Conservation (phyloP, 2,113 vertebrate genomes). For the Trinectes maculatus region DNA sequence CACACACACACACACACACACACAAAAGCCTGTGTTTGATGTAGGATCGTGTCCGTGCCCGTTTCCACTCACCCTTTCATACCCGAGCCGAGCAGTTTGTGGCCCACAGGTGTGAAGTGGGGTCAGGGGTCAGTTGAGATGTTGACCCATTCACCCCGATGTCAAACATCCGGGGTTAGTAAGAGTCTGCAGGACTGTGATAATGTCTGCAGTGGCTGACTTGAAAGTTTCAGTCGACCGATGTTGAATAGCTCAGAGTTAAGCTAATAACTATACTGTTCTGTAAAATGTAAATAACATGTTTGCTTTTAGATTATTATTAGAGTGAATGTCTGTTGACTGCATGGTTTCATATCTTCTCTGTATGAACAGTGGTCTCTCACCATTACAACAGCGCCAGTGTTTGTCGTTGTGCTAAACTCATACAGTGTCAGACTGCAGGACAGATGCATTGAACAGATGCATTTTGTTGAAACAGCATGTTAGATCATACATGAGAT, state of each 20-base stretch:
- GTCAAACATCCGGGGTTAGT: slow-evolving; percentile 1
- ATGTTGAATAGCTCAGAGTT: too few species aligned
- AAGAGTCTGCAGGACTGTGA: not conserved
- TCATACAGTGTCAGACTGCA: too few species aligned
- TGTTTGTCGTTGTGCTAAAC: too few species aligned
- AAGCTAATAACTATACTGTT: not conserved
- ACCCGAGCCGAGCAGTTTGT: slow-evolving; percentile 11
- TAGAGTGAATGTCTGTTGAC: too few species aligned
- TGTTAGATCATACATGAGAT: too few species aligned
- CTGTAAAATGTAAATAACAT: too few species aligned
- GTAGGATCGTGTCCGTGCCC: slow-evolving; percentile 19
- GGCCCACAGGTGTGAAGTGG: slow-evolving; percentile 22
- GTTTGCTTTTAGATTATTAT: too few species aligned
- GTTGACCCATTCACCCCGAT: slow-evolving; percentile 17
- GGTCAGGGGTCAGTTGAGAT: slow-evolving; percentile 10
- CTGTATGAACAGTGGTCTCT: not conserved
- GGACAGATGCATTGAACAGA: too few species aligned
- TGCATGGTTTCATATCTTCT: not conserved
- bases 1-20: not conserved
- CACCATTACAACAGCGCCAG: not conserved
- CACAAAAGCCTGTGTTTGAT: slow-evolving; percentile 15
- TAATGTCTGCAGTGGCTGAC: not conserved
- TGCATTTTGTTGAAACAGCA: too few species aligned
- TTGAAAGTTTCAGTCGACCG: not conserved
- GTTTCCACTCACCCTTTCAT: not conserved